Percentiles rank a stretch among this genome's conserved stretches.
These are phyloP conservation scores for human (Homo sapiens) DNA, from an alignment of 2,113 vertebrate genomes.

Conservation along the genomic window DNA sequence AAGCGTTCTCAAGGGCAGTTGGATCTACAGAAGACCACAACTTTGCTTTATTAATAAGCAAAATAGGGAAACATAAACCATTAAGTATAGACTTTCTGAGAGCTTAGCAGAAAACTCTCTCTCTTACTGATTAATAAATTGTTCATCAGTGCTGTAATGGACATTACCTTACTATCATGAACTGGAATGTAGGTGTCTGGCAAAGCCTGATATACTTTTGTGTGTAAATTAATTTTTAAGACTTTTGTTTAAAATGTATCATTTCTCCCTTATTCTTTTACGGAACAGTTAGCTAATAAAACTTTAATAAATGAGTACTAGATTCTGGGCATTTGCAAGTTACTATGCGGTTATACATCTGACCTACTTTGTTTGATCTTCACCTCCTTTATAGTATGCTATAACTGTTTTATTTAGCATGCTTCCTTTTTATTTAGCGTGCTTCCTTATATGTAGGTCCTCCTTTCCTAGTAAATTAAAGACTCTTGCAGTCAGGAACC, in stretches of 20 bases:
- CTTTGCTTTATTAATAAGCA: slow-evolving; percentile 4
- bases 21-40: not conserved
- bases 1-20: not conserved
- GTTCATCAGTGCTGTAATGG: not conserved
- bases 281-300: not conserved
- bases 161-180: not conserved
- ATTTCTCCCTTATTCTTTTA: not conserved
- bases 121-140: not conserved
- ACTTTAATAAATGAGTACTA: not conserved
- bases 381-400: not conserved
- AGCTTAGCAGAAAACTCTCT: not conserved
- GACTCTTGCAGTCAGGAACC: not conserved
- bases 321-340: not conserved
- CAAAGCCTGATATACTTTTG: slow-evolving; percentile 14
- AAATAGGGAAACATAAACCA: not conserved
- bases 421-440: not conserved
- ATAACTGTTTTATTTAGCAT: not conserved
- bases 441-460: not conserved
- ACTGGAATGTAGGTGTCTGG: not conserved
- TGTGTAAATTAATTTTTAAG: not conserved
- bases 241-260: not conserved
- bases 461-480: not conserved
- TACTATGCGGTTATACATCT: not conserved
- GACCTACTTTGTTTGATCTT: not conserved
- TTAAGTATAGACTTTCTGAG: not conserved